Conservation (phyloP, 2,113 vertebrate species). For the Menura novaehollandiae region DNA sequence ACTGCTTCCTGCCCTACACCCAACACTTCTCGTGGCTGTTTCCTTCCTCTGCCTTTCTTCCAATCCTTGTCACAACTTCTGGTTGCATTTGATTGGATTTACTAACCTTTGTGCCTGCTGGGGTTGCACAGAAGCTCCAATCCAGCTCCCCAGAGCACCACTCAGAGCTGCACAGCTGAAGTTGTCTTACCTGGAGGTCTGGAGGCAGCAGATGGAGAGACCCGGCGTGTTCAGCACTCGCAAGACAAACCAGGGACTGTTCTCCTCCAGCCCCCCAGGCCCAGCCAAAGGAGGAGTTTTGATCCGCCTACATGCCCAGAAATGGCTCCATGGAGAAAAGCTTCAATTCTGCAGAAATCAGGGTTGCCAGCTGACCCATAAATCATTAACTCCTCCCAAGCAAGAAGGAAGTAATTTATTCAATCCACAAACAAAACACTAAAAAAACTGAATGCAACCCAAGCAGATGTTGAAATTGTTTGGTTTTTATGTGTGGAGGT, state of each 20-base stretch:
- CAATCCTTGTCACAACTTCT: not conserved
- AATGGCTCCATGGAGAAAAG: not conserved
- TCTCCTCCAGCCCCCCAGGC: not conserved
- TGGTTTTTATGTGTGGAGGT: not conserved
- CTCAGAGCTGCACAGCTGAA: not conserved
- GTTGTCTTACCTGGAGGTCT: not conserved
- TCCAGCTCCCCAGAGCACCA: not conserved
- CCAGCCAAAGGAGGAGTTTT: not conserved
- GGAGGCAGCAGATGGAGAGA: not conserved
- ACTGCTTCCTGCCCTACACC: not conserved
- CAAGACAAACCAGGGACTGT: not conserved
- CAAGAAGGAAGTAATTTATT: not conserved
- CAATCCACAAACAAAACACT: not conserved
- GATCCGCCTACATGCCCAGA: not conserved
- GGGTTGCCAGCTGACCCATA: not conserved
- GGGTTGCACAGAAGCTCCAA: not conserved
- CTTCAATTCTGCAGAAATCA: not conserved
- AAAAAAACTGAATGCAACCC: not conserved
- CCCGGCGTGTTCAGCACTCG: rapidly evolving
- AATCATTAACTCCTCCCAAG: slow-evolving; percentile 26
- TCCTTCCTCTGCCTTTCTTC: not conserved
- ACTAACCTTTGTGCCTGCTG: not conserved
- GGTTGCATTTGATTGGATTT: not conserved
- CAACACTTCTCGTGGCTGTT: rapidly evolving
- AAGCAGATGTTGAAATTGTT: slow-evolving; percentile 53